These are phyloP conservation scores for Limnephilus auricula DNA, from an alignment of 2,888 invertebrate genomes.

Conservation along the genomic window DNA sequence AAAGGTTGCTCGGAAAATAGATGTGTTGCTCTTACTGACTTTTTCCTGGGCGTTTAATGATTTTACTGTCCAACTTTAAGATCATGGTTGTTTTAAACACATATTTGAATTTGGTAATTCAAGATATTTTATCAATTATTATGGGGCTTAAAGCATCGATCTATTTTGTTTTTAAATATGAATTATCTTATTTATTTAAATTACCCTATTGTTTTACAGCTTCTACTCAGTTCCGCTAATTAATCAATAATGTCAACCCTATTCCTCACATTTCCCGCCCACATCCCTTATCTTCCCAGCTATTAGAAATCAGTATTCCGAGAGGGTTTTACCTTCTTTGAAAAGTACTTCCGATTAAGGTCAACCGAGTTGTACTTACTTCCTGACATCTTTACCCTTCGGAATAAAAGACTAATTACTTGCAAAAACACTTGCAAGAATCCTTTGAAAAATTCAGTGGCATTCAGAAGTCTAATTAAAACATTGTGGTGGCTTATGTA, in stretches of 20 bases:
- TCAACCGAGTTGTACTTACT: not conserved
- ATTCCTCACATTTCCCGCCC: not conserved
- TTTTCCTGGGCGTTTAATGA: no score
- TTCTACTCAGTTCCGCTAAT: not conserved
- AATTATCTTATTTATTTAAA: no score
- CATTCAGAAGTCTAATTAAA: not conserved
- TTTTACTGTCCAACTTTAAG: no score
- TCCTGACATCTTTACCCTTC: not conserved
- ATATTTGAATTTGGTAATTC: no score
- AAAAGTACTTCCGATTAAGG: slow-evolving; percentile 14
- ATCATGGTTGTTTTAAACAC: no score
- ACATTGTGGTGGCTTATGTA: not conserved
- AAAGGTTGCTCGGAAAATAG: no score
- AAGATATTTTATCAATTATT: no score
- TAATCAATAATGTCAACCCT: not conserved
- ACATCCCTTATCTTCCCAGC: not conserved
- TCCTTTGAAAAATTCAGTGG: not conserved
- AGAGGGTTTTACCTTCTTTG: slow-evolving; percentile 21
- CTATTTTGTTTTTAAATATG: no score
- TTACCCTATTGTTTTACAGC: not conserved
- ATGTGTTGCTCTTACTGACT: no score
- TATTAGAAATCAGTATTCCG: slow-evolving; percentile 12
- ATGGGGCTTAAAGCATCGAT: no score
- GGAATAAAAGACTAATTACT: not conserved
- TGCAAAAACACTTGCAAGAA: not conserved